phyloP scores from a whole-genome alignment of 2,888 invertebrate genomes.

The Crossocerus cetratus region DNA sequence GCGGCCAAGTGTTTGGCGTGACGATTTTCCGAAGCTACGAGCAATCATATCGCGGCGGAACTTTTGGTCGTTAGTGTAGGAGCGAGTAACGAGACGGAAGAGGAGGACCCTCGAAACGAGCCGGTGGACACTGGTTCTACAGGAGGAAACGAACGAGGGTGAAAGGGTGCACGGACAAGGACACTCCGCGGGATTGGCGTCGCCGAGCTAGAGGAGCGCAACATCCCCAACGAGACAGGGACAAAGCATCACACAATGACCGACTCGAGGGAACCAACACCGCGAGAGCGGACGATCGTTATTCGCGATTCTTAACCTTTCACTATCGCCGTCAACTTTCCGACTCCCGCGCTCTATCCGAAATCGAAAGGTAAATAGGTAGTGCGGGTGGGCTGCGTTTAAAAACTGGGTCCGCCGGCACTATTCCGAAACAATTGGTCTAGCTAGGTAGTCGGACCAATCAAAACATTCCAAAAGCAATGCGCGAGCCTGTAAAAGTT shows the following conservation, averaged over 20 bases:
- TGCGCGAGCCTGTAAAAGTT: too few relatives aligned
- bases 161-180: not conserved
- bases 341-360: too few relatives aligned
- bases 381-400: too few relatives aligned
- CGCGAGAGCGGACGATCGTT: slow-evolving; percentile 29
- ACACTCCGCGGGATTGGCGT: slow-evolving; percentile 43
- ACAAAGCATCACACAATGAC: slow-evolving; percentile 51
- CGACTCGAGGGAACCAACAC: slow-evolving; percentile 39
- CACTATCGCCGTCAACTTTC: not conserved
- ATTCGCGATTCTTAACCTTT: slow-evolving; percentile 11
- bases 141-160: not conserved
- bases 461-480: too few relatives aligned
- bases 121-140: not conserved
- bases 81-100: slow-evolving; percentile 6
- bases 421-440: too few relatives aligned
- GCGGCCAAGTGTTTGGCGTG: too few relatives aligned
- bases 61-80: slow-evolving; percentile 7
- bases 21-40: slow-evolving; percentile 18
- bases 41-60: slow-evolving; percentile 16
- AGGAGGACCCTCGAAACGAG: slow-evolving; percentile 37
- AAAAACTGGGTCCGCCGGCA: too few relatives aligned
- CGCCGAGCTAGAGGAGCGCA: slow-evolving; percentile 16
- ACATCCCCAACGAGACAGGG: slow-evolving; percentile 39
- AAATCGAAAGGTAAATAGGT: too few relatives aligned
- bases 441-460: too few relatives aligned